These are phyloP conservation scores for Pandemis cinnamomeana DNA, from an alignment of 2,888 invertebrate genomes.

Conservation along the genomic window DNA sequence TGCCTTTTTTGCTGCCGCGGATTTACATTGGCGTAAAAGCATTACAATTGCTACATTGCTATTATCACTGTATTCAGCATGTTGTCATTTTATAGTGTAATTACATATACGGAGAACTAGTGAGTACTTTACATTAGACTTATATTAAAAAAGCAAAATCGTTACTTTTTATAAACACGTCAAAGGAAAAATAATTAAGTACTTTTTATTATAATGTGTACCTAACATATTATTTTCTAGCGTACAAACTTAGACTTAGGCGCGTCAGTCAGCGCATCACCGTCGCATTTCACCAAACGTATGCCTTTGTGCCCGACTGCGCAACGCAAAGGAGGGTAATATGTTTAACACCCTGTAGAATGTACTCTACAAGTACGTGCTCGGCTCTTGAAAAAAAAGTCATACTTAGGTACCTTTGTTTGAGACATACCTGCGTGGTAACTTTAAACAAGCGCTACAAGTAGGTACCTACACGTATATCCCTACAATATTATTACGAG, in stretches of 20 bases:
- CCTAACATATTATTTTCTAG: no score
- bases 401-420: no score
- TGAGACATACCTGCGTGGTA: no score
- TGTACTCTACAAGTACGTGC: no score
- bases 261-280: background rate
- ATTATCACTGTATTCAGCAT: constrained; percentile 4
- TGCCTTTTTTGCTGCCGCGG: constrained; percentile 22
- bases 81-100: background rate
- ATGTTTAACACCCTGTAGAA: no score
- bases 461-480: no score
- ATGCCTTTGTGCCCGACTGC: background rate
- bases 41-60: constrained; percentile 10
- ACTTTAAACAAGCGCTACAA: no score
- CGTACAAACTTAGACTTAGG: background rate
- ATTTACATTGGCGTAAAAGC: constrained; percentile 24
- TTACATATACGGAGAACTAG: background rate
- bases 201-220: background rate
- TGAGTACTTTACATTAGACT: background rate
- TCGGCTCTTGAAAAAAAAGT: no score
- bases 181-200: background rate
- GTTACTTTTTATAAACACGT: background rate
- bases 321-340: no score
- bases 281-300: no score
- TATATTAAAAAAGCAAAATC: background rate
- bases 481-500: no score